A percentile compares a stretch with the other conserved stretches of the same genome.
These are phyloP conservation scores for Petrocephalus microphthalmus DNA, from an alignment of 2,113 vertebrate genomes.

Conservation along the genomic window DNA sequence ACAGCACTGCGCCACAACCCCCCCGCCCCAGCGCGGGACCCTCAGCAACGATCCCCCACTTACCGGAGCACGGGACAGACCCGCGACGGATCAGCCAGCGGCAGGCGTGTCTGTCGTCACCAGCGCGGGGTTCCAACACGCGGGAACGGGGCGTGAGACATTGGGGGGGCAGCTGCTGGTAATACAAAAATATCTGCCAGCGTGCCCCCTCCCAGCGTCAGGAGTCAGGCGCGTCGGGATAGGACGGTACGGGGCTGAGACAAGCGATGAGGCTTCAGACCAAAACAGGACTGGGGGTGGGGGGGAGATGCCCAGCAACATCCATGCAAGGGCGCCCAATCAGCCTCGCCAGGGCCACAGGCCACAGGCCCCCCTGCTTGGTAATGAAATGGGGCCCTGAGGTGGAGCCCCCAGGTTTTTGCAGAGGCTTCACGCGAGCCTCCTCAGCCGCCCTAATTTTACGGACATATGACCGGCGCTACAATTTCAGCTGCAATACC, in stretches of 20 bases:
- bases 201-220: neutral
- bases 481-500: neutral
- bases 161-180: constrained; percentile 7
- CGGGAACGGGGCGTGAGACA: neutral
- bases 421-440: neutral
- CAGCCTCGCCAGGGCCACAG: no score
- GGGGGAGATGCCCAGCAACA: neutral
- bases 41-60: neutral
- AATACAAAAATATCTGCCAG: constrained; percentile 12
- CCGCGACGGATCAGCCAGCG: neutral
- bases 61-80: neutral
- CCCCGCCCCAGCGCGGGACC: neutral
- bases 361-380: neutral
- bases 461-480: neutral
- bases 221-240: neutral
- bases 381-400: neutral
- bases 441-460: neutral
- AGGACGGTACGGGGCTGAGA: neutral
- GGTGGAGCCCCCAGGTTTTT: neutral
- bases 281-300: neutral
- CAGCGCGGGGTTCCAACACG: neutral
- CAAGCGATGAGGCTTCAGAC: neutral
- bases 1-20: no score
- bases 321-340: neutral
- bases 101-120: neutral